Evolutionary conservation across 2,113 vertebrate species (phyloP), one percentile per base, ranked within the genome.

Genomic region (Spea bombifrons): DNA sequence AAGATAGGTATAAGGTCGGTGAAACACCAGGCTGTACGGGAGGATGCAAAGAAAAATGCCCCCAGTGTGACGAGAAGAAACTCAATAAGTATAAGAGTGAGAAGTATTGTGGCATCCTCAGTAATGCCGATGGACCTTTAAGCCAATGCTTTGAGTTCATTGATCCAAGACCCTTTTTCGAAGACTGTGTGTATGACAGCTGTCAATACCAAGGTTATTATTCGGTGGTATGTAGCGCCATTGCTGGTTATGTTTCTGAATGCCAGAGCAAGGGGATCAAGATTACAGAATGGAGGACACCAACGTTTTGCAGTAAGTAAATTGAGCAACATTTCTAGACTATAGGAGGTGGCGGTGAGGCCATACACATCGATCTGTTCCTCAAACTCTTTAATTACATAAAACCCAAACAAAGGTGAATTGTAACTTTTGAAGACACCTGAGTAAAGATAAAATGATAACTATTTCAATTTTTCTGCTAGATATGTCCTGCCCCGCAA

Each of bases 1-100:
- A 86, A 0, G 10, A 84, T n/a, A 91, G 88, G 69, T 95, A 93
- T 93, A 83, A 75, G 48, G 88, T 93, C 3, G 81, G 81, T 0
- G 80, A 90, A 0, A 83, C 87, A 49, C 88, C 92, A 0, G 92
- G 88, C 0, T 94, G 93, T 52, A 66, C 70, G 0, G 12, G 83
- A 0, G 86, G 84, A 2, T 94, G 93, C 71, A 76, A 82, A 0
- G 81, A 85, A 0, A 8, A 5, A 0, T 88, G 86, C 52, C 2
- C 59, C 0, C 13, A 64, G 0, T 92, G 91, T 73, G 81, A 50
- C 0, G 50, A 74, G 0, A 1, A 13, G 0, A 44, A 77, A 1
- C 85, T 82, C n/a, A 43, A 16, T 0, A 10, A 17, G 6, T 87
- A 89, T 57, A 30, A 76, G 0, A 82, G 73, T 0, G 78, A 83